Percentiles rank a stretch among this genome's conserved stretches.
These are phyloP conservation scores for Pocillopora verrucosa DNA, from an alignment of 64 coral and sea anemone genomes.

Conservation along the genomic window DNA sequence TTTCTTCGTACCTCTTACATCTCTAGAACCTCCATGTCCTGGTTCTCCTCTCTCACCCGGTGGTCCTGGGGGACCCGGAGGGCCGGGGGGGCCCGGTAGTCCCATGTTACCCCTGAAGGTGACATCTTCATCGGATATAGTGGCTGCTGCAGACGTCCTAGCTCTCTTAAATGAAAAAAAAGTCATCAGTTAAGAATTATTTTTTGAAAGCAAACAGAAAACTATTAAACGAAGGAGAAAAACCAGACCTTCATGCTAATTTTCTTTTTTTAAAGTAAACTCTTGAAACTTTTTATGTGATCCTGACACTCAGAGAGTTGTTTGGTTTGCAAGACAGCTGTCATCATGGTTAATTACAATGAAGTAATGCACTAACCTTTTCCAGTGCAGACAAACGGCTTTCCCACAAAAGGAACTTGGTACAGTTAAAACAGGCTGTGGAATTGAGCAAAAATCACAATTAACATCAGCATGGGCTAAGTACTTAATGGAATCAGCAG, in stretches of 20 bases:
- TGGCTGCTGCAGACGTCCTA: background rate
- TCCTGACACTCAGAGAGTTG: background rate
- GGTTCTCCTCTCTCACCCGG: background rate
- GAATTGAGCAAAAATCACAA: background rate
- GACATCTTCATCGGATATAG: background rate
- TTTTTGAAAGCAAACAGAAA: background rate
- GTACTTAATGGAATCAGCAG: background rate
- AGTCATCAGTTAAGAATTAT: background rate
- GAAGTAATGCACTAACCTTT: background rate
- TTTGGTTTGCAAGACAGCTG: background rate
- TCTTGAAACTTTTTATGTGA: too few relatives aligned
- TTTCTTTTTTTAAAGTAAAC: too few relatives aligned
- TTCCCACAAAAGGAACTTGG: slow-evolving; percentile 9
- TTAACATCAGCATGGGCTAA: background rate
- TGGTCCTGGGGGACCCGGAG: background rate
- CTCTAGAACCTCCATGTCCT: background rate
- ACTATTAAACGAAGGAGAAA: too few relatives aligned
- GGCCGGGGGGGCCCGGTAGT: background rate
- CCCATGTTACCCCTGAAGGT: background rate
- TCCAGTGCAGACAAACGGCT: slow-evolving; percentile 12
- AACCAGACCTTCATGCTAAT: too few relatives aligned
- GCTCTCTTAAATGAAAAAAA: background rate
- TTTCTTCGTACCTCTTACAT: background rate
- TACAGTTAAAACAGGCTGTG: slow-evolving; percentile 39
- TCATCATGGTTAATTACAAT: too few relatives aligned